These are phyloP conservation scores for Thymelicus sylvestris DNA, from an alignment of 2,888 invertebrate genomes.

Conservation along the genomic window DNA sequence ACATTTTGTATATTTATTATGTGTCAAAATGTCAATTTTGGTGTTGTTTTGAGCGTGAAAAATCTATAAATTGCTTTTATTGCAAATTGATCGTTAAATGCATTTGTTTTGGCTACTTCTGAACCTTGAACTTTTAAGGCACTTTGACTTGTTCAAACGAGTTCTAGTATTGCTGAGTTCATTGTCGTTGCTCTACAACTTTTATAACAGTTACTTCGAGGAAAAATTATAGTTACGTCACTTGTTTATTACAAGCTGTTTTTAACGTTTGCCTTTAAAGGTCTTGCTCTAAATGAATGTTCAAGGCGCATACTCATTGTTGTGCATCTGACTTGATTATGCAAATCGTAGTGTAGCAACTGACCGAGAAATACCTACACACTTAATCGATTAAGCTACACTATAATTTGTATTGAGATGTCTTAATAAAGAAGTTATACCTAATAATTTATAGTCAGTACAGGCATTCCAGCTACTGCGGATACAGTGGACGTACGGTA, in stretches of 20 bases:
- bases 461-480: no score
- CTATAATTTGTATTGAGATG: background rate
- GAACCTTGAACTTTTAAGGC: conserved; percentile 32
- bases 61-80: conserved; percentile 19
- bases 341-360: conserved; percentile 23
- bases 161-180: conserved; percentile 22
- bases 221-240: conserved; percentile 20
- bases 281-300: conserved; percentile 25
- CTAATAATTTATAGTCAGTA: no score
- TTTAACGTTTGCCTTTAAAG: conserved; percentile 14
- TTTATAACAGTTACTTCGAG: conserved; percentile 20
- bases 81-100: conserved; percentile 24
- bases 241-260: conserved; percentile 22
- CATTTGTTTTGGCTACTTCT: conserved; percentile 29
- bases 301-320: conserved; percentile 20
- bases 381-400: conserved; percentile 16
- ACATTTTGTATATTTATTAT: conserved; percentile 33
- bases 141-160: conserved; percentile 14
- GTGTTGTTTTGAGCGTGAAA: conserved; percentile 22
- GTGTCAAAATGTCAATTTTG: conserved; percentile 21
- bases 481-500: no score
- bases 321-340: conserved; percentile 28
- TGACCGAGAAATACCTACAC: conserved; percentile 28
- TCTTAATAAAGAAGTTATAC: no score
- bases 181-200: conserved; percentile 25